Evolutionary conservation across 2,888 invertebrate genomes (phyloP).

Genomic region (Cepaea hortensis): DNA sequence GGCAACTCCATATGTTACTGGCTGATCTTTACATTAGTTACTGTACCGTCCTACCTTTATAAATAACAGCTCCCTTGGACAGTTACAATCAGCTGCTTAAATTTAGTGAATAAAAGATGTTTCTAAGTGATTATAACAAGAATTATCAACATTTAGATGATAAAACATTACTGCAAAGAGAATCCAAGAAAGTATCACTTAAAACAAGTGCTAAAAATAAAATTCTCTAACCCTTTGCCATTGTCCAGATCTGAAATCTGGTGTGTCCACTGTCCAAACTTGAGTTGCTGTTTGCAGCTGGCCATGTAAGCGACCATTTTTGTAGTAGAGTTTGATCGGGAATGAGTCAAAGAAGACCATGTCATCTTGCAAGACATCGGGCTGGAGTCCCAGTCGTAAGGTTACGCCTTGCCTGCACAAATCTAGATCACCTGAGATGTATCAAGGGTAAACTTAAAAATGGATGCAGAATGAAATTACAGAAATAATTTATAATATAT

Average conservation of each 20-base stretch:
- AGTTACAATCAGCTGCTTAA: too few species aligned
- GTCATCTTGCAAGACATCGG: constrained; percentile 64
- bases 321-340: constrained; percentile 70
- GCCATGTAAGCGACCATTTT: constrained; percentile 67
- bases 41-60: too few species aligned
- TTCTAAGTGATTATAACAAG: too few species aligned
- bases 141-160: too few species aligned
- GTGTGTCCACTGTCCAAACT: constrained; percentile 67
- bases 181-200: too few species aligned
- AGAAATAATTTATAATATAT: too few species aligned
- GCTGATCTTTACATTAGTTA: too few species aligned
- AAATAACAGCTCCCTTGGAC: too few species aligned
- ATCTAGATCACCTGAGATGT: constrained; percentile 64
- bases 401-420: constrained; percentile 73
- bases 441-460: too few species aligned
- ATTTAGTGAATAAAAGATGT: too few species aligned
- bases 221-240: constrained; percentile 57
- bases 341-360: constrained; percentile 73
- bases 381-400: constrained; percentile 64
- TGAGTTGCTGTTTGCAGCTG: constrained; percentile 65
- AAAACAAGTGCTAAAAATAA: not conserved
- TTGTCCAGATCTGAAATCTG: constrained; percentile 59
- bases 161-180: too few species aligned
- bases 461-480: too few species aligned
- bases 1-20: not conserved